Evolutionary conservation across 2,888 invertebrate species (phyloP), one percentile per base, ranked within the genome.

Genomic region (Cephus pygmeus): DNA sequence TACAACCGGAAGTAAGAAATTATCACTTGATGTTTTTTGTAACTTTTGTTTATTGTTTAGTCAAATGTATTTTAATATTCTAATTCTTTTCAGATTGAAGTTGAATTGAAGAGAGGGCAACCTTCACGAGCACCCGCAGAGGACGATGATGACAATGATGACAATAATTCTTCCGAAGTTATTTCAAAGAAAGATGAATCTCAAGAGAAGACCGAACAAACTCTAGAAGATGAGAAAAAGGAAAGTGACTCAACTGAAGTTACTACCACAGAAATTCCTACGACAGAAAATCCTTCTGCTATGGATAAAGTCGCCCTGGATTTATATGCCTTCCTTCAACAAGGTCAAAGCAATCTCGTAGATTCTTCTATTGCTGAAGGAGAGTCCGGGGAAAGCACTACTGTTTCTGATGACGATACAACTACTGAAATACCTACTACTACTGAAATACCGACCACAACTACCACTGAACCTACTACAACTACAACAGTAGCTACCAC

Each of bases 231-330:
- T 30, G 74, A 77, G 34, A 80, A 75, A 69, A 76, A 76, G 33
- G 35, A 75, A n/a, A 73, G n/a, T 4, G 83, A 83, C 36, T 73
- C 31, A 12, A 15, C 4, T 23, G 71, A 71, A 34, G 30, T 34
- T 71, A 71, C 71, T 31, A 85, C 88, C 1, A 91, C 89, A 9
- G 92, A 92, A 3, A 94, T 93, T 4, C 94, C 95, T 36, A 94
- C 95, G 56, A 95, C 95, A 1, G 94, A 94, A 12, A 94, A 89
- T 77, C 88, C 94, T 91, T 94, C 94, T 0, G 93, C 94, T 0
- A 96, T 96, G 95, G 96, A 96, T 88, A 96, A 97, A 92, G 96
- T 96, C 0, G 97, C 97, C 15, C 92, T 96, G 23, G 97, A 97
- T 86, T 92, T 97, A 74, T 97, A 97, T 87, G 97, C 97, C 0